Conservation (phyloP, 2,113 vertebrate species). For the Pelobates fuscus region DNA sequence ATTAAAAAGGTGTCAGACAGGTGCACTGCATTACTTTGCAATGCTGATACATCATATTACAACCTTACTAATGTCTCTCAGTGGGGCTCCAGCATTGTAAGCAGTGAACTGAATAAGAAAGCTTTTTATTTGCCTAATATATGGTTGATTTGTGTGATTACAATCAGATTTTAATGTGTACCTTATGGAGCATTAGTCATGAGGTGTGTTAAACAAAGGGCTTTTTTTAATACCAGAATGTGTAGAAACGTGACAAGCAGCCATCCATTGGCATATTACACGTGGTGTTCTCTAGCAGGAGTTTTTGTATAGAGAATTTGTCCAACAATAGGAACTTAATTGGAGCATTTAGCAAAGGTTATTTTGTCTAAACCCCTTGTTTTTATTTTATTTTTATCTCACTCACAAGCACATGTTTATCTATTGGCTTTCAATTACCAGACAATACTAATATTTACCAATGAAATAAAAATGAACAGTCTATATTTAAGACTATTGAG, state of each 20-base stretch:
- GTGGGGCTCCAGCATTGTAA: slow-evolving; percentile 16
- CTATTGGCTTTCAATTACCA: too few relatives aligned
- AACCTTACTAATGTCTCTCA: slow-evolving; percentile 32
- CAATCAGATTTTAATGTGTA: slow-evolving; percentile 30
- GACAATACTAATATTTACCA: too few relatives aligned
- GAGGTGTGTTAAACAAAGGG: slow-evolving; percentile 13
- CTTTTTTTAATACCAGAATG: slow-evolving; percentile 13
- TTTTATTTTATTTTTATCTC: too few relatives aligned
- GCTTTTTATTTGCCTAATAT: slow-evolving; percentile 8
- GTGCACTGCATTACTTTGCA: slow-evolving; percentile 18
- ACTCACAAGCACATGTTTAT: too few relatives aligned
- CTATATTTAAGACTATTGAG: too few relatives aligned
- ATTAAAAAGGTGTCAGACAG: slow-evolving; percentile 36
- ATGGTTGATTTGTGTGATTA: background rate
- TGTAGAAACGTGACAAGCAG: slow-evolving; percentile 17
- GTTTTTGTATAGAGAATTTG: slow-evolving; percentile 17
- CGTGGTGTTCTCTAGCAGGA: slow-evolving; percentile 2
- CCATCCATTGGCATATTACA: background rate
- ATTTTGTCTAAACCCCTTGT: background rate
- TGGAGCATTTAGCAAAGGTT: slow-evolving; percentile 23
- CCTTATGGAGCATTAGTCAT: slow-evolving; percentile 7
- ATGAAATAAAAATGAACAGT: too few relatives aligned
- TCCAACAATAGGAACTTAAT: slow-evolving; percentile 28
- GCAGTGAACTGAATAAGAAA: slow-evolving; percentile 15
- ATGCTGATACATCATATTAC: slow-evolving; percentile 32